Conservation (phyloP, 2,797 vertebrate genomes). For the Jordanella pulchra region DNA sequence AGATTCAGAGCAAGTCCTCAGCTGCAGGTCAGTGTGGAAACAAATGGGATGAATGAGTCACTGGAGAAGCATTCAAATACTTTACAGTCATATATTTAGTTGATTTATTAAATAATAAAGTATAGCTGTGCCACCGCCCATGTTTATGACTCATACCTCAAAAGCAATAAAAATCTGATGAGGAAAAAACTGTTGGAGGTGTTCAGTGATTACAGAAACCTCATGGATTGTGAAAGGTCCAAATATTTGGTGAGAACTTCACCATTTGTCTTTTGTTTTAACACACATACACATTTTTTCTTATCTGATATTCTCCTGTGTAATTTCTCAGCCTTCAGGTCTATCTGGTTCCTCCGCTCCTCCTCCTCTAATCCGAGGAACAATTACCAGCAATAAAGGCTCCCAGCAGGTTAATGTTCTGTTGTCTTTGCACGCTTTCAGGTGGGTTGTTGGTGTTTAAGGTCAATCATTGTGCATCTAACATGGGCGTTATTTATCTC, state of each 20-base stretch:
- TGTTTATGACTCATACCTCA: not conserved
- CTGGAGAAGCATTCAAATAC: not conserved
- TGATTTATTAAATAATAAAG: conserved; percentile 4
- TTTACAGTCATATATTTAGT: too few species aligned
- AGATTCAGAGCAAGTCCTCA: not conserved
- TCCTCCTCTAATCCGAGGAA: conserved; percentile 88
- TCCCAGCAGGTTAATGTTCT: conserved; percentile 85
- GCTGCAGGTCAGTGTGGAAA: conserved; percentile 2
- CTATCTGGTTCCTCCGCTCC: conserved; percentile 84
- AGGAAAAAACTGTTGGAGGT: not conserved
- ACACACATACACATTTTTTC: not conserved
- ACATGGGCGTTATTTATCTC: conserved; percentile 12
- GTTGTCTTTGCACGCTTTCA: not conserved
- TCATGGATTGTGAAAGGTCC: not conserved
- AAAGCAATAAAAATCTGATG: not conserved
- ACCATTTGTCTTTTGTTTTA: not conserved
- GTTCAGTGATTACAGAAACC: not conserved
- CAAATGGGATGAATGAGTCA: not conserved
- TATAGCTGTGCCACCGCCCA: not conserved
- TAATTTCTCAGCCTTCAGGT: conserved; percentile 74
- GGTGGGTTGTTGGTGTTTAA: not conserved
- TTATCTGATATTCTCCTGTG: conserved; percentile 13
- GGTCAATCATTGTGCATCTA: not conserved
- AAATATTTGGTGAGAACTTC: not conserved
- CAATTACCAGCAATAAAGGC: conserved; percentile 83